These are phyloP conservation scores for Garrulus glandarius DNA, from an alignment of 2,797 vertebrate species.

Conservation along the genomic window DNA sequence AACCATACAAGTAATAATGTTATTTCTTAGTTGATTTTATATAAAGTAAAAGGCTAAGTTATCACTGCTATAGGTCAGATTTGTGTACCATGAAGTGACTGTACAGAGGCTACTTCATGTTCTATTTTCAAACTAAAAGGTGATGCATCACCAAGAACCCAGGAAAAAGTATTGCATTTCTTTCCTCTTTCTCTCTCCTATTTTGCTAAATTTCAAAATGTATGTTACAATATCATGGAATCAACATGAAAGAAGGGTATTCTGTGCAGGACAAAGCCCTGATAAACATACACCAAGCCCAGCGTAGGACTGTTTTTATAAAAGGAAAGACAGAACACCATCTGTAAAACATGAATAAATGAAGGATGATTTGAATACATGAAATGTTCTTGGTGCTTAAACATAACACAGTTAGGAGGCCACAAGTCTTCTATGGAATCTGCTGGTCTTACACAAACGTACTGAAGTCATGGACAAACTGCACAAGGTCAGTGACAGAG, in stretches of 20 bases:
- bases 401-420: neutral
- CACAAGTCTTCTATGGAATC: neutral
- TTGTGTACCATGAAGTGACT: neutral
- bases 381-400: neutral
- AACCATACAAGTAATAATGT: neutral
- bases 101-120: neutral
- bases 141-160: neutral
- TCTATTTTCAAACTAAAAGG: neutral
- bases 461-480: neutral
- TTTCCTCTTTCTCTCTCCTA: neutral
- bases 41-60: neutral
- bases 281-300: neutral
- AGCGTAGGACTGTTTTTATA: neutral
- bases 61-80: neutral
- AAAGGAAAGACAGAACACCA: neutral
- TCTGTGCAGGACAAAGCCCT: neutral
- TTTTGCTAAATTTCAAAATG: neutral
- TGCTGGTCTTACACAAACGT: neutral
- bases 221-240: accelerated
- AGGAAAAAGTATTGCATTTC: neutral
- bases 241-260: neutral
- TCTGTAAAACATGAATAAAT: neutral
- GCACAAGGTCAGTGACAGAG: neutral
- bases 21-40: neutral
- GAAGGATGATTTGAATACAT: neutral